A percentile compares a stretch with the other conserved stretches of the same genome.
phyloP scores from a whole-genome alignment of 2,888 invertebrate genomes.

The Cheilosia vernalis region DNA sequence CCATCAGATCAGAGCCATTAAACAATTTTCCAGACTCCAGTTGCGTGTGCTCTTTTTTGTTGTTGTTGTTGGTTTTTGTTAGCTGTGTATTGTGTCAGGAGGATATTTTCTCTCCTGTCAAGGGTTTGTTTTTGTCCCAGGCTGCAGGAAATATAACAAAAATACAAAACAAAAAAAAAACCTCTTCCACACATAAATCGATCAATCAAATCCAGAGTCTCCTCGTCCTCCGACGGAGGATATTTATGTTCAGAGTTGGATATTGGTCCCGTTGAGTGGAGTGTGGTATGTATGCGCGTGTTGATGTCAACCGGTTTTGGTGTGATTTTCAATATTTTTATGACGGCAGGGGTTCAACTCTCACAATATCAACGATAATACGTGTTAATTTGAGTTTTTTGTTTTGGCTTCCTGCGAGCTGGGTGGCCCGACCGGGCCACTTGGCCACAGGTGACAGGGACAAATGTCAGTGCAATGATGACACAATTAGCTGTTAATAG shows the following conservation, averaged over 20 bases:
- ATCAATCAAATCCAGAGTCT: constrained; percentile 71
- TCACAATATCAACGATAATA: constrained; percentile 54
- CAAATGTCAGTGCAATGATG: constrained; percentile 68
- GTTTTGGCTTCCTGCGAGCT: constrained; percentile 21
- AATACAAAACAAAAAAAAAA: constrained; percentile 23
- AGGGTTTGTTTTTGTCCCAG: constrained; percentile 37
- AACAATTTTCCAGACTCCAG: constrained; percentile 75
- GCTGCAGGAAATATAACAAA: constrained; percentile 15
- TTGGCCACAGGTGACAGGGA: constrained; percentile 71
- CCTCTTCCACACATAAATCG: constrained; percentile 68
- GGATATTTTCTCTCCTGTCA: constrained; percentile 52
- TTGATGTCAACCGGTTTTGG: neutral
- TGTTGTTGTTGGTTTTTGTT: constrained; percentile 4
- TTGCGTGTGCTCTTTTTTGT: constrained; percentile 32
- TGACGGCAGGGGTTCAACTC: neutral
- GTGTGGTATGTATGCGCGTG: neutral
- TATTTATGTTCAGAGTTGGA: constrained; percentile 24
- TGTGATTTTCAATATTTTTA: neutral
- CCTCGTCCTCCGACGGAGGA: constrained; percentile 8
- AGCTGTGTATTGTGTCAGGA: constrained; percentile 39
- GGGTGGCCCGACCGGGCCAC: neutral
- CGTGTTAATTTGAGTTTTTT: constrained; percentile 66
- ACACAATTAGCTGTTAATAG: constrained; percentile 64
- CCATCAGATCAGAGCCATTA: constrained; percentile 76
- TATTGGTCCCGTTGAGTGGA: neutral